Evolutionary conservation across 2,113 vertebrate species (phyloP).

Genomic region (Vombatus ursinus): DNA sequence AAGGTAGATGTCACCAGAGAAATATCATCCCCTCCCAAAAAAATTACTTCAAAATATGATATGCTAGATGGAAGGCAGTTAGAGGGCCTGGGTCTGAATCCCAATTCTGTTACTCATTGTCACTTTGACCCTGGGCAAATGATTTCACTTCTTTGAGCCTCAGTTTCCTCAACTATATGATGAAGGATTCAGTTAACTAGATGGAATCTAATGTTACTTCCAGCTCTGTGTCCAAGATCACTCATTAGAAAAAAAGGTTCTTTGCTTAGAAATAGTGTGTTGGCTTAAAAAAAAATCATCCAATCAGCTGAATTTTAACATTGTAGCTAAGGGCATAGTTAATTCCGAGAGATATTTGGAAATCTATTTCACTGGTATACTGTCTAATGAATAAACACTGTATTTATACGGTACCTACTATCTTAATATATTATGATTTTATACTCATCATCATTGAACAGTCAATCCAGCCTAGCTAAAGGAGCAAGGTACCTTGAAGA

Average conservation of each 20-base stretch:
- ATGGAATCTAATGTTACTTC: background rate
- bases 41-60: background rate
- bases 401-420: background rate
- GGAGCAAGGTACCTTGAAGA: background rate
- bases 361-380: conserved; percentile 32
- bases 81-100: background rate
- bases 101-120: background rate
- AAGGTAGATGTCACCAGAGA: background rate
- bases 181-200: background rate
- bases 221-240: conserved; percentile 15
- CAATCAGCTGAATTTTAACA: background rate
- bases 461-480: background rate
- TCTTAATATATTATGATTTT: background rate
- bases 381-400: background rate
- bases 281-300: conserved; percentile 7
- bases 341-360: background rate
- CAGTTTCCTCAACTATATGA: background rate
- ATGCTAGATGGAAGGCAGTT: background rate
- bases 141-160: background rate
- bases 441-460: background rate
- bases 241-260: conserved; percentile 11
- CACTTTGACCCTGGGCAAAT: background rate
- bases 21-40: background rate
- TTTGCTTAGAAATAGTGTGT: conserved; percentile 4
- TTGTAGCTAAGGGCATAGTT: background rate